A percentile compares a stretch with the other conserved stretches of the same genome.
These are phyloP conservation scores for Neosalanx taihuensis DNA, from an alignment of 2,797 vertebrate species.

Conservation along the genomic window DNA sequence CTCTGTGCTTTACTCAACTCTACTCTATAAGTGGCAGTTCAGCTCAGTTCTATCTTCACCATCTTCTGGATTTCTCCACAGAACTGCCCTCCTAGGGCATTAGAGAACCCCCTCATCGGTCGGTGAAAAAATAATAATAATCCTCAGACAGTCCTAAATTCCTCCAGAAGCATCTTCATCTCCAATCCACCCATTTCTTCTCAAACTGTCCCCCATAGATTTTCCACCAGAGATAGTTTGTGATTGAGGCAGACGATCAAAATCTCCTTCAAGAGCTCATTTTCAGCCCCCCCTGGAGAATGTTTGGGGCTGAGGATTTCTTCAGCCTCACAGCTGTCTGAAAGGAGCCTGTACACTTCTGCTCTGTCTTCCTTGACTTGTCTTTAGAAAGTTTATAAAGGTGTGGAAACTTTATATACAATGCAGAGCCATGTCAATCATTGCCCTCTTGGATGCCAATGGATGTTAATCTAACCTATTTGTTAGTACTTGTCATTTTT, in stretches of 20 bases:
- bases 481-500: neutral
- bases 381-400: neutral
- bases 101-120: constrained; percentile 27
- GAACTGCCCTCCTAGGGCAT: constrained; percentile 35
- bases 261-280: constrained; percentile 42
- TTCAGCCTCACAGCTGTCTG: constrained; percentile 42
- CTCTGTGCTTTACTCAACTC: no score
- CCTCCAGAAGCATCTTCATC: constrained; percentile 53
- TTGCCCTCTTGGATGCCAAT: neutral
- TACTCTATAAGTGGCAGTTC: neutral
- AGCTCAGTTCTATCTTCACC: neutral
- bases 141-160: constrained; percentile 68
- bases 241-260: constrained; percentile 36
- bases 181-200: constrained; percentile 55
- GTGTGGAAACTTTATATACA: neutral
- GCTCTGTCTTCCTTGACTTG: neutral
- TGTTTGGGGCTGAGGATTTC: constrained; percentile 32
- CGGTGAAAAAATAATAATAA: constrained; percentile 60
- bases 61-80: neutral
- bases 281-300: constrained; percentile 5
- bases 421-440: neutral
- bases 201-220: constrained; percentile 59
- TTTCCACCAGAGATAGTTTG: constrained; percentile 34
- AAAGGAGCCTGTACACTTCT: constrained; percentile 19
- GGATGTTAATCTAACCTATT: neutral